Percentiles rank a stretch among this genome's conserved stretches.
Evolutionary conservation across 1,140 invertebrate species (phyloP).

Genomic region (Pentalonia nigronervosa): DNA sequence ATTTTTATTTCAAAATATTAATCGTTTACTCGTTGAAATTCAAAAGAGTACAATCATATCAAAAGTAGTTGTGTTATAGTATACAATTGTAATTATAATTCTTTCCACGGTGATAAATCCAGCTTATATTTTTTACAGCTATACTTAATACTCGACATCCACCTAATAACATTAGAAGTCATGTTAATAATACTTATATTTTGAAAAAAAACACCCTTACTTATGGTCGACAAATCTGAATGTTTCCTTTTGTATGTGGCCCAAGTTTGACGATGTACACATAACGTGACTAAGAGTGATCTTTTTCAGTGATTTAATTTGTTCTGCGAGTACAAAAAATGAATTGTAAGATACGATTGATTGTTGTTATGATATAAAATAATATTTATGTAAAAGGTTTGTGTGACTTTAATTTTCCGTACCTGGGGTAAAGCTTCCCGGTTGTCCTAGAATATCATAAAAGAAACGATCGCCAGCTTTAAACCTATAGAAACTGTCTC

Average conservation of each 20-base stretch:
- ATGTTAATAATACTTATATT: not conserved
- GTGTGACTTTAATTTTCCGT: constrained; percentile 53
- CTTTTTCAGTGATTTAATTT: constrained; percentile 11
- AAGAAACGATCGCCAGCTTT: constrained; percentile 83
- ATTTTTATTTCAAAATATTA: no score
- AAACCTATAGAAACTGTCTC: constrained; percentile 84
- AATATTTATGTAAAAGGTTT: not conserved
- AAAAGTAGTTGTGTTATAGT: not conserved
- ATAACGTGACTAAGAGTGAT: constrained; percentile 41
- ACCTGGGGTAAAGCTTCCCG: constrained; percentile 76
- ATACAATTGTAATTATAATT: not conserved
- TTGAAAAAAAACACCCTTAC: not conserved
- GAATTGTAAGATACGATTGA: not conserved
- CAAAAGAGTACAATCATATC: not conserved
- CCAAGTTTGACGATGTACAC: constrained; percentile 13
- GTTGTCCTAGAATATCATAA: constrained; percentile 76
- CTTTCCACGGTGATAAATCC: constrained; percentile 28
- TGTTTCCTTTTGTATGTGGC: constrained; percentile 3
- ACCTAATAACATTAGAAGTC: not conserved
- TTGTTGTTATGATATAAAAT: not conserved
- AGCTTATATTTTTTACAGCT: constrained; percentile 1
- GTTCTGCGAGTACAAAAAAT: not conserved
- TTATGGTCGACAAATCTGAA: constrained; percentile 41
- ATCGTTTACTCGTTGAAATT: not conserved
- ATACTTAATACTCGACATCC: constrained; percentile 20